Evolutionary conservation across 1,140 invertebrate genomes (phyloP).

Genomic region (Ganaspis sp.): DNA sequence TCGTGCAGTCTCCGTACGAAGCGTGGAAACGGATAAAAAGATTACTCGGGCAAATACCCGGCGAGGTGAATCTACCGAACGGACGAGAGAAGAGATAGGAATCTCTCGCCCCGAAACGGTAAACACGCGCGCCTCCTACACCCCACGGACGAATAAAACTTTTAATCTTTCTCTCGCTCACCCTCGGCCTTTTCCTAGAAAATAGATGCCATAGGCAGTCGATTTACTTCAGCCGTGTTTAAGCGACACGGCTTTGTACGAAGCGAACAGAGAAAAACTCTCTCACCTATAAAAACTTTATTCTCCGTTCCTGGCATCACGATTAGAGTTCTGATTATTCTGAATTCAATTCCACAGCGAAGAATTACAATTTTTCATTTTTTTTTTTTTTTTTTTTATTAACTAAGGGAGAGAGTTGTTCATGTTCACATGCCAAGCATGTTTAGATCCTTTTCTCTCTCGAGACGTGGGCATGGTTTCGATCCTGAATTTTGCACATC

Average conservation of each 20-base stretch:
- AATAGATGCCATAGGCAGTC: constrained; percentile 22
- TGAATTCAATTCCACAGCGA: not conserved
- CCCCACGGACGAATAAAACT: constrained; percentile 19
- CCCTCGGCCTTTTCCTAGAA: constrained; percentile 13
- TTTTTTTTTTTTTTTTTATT: not conserved
- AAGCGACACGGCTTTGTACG: constrained; percentile 1
- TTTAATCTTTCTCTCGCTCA: constrained; percentile 33
- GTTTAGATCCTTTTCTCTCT: too few relatives aligned
- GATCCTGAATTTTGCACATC: too few relatives aligned
- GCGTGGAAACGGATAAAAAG: constrained; percentile 50
- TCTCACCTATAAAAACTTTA: constrained; percentile 4
- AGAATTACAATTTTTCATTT: not conserved
- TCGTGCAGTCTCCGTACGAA: constrained; percentile 46
- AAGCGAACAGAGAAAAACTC: not conserved
- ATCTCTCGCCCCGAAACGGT: constrained; percentile 42
- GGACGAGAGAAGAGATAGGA: constrained; percentile 44
- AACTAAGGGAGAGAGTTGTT: too few relatives aligned
- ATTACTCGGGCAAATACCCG: constrained; percentile 53
- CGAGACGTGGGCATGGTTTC: too few relatives aligned
- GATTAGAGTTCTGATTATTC: not conserved
- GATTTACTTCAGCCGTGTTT: constrained; percentile 1
- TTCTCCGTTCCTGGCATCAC: not conserved
- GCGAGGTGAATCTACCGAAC: constrained; percentile 38
- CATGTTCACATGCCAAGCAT: too few relatives aligned
- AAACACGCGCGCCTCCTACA: constrained; percentile 28